Base-by-base conservation (phyloP, 1,140 invertebrate genomes). In the Bombus impatiens region DNA sequence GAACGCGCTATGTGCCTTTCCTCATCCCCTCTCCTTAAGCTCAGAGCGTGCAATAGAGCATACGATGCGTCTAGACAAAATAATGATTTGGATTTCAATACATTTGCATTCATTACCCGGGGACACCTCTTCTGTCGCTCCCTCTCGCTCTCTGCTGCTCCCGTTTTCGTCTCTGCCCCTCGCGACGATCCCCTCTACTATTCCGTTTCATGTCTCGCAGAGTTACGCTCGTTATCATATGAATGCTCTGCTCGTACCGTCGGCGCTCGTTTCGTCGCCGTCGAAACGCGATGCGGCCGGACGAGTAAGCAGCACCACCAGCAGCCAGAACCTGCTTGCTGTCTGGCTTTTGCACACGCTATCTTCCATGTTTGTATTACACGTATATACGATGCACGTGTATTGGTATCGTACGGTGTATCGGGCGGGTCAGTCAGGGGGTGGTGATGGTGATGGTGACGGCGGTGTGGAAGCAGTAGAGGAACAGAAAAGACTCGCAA, bases 1-100 rank as follows among this genome's bases (percentile, higher is more conserved):
- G 32, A 65, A 75, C 80, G 72, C 74, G 40, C n/a, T 42, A 32
- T 32, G 53, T 74, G 71, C 9, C 62, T 13, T 65, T 75, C 35
- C 81, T 37, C 42, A 6, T 53, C 35, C 22, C 57, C 35, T 78
- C 25, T 81, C 32, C 80, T 77, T 81, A 57, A 82, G 78, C 85
- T 86, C 71, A 78, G 80, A 87, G 91, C 90, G 87, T 90, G 92
- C 93, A 92, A 94, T 94, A 92, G 91, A 91, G 90, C 93, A 92
- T 91, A 90, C 90, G 91, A 94, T 93, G 93, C 89, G 94, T 95
- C 94, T 95, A 94, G 94, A 95, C 94, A 93, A 94, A 95, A 94
- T 94, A 94, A 95, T 94, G 91, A 94, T 94, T 93, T 92, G 92
- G 89, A 94, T 94, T 95, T 94, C 93, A 91, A 93, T 94, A 93